Conservation (phyloP, 2,113 vertebrate species). For the Melanerpes formicivorus region DNA sequence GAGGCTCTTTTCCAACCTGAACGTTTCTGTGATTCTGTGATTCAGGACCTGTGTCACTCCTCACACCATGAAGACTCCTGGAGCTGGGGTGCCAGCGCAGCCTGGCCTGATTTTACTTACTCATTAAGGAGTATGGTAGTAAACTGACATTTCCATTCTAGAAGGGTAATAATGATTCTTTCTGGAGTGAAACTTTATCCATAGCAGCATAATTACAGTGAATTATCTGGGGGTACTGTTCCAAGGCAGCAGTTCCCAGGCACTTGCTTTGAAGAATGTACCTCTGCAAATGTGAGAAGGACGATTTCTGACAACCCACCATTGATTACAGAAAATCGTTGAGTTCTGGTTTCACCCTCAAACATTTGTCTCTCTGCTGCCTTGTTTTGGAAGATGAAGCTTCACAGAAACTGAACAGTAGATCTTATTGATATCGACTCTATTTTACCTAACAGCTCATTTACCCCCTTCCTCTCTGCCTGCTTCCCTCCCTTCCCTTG, state of each 20-base stretch:
- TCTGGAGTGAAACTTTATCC: constrained; percentile 42
- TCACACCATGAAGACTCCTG: neutral
- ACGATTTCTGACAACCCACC: neutral
- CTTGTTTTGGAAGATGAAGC: constrained; percentile 58
- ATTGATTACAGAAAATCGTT: constrained; percentile 54
- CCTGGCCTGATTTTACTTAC: neutral
- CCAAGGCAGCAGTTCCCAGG: constrained; percentile 30
- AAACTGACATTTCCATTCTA: constrained; percentile 15
- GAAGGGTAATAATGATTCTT: neutral
- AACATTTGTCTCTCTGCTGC: constrained; percentile 38
- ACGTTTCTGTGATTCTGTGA: too few relatives aligned
- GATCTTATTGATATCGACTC: constrained; percentile 37
- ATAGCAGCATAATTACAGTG: neutral
- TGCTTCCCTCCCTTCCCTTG: neutral
- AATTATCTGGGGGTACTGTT: constrained; percentile 19
- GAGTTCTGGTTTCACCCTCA: constrained; percentile 48
- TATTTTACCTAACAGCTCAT: constrained; percentile 55
- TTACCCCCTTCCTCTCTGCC: constrained; percentile 21
- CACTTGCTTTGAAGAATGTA: constrained; percentile 28
- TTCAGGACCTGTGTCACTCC: neutral
- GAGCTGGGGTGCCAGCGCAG: neutral
- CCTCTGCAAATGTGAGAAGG: constrained; percentile 37
- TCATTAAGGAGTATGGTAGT: neutral
- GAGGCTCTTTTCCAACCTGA: too few relatives aligned
- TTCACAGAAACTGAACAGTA: constrained; percentile 33